Percentiles rank a stretch among this genome's conserved stretches.
Conservation (phyloP, 2,888 invertebrate genomes). For the Gryllus longicercus region DNA sequence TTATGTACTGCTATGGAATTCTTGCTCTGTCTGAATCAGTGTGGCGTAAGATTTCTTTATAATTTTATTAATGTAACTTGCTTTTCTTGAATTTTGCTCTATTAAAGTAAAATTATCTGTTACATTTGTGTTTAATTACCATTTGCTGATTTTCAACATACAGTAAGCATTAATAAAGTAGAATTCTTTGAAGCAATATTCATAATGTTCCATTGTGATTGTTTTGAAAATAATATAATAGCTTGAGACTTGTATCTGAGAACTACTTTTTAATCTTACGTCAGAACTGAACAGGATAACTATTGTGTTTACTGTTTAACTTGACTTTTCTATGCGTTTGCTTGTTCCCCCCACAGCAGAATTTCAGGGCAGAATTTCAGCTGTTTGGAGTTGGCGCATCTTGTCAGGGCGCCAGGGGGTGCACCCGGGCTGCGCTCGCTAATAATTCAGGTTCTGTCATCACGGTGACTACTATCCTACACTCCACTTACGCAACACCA, state of each 20-base stretch:
- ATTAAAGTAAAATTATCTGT: too few relatives aligned
- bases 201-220: not conserved
- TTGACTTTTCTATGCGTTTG: slow-evolving; percentile 39
- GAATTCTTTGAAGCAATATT: too few relatives aligned
- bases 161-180: too few relatives aligned
- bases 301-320: slow-evolving; percentile 21
- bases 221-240: not conserved
- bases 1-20: slow-evolving; percentile 19
- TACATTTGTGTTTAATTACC: too few relatives aligned
- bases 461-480: slow-evolving; percentile 36
- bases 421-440: slow-evolving; percentile 36
- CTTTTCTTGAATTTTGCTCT: not conserved
- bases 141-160: too few relatives aligned
- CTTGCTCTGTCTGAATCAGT: slow-evolving; percentile 25
- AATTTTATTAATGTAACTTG: not conserved
- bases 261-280: slow-evolving; percentile 19
- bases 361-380: slow-evolving; percentile 34
- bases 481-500: slow-evolving; percentile 29
- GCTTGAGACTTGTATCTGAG: not conserved
- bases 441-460: slow-evolving; percentile 38
- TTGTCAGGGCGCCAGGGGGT: slow-evolving; percentile 34
- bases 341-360: slow-evolving; percentile 45
- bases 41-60: slow-evolving; percentile 27
- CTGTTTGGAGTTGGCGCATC: slow-evolving; percentile 34
- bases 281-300: slow-evolving; percentile 5